A percentile compares a stretch with the other conserved stretches of the same genome.
Evolutionary conservation across 2,888 invertebrate species (phyloP).

Genomic region (Apocheima hispidaria): DNA sequence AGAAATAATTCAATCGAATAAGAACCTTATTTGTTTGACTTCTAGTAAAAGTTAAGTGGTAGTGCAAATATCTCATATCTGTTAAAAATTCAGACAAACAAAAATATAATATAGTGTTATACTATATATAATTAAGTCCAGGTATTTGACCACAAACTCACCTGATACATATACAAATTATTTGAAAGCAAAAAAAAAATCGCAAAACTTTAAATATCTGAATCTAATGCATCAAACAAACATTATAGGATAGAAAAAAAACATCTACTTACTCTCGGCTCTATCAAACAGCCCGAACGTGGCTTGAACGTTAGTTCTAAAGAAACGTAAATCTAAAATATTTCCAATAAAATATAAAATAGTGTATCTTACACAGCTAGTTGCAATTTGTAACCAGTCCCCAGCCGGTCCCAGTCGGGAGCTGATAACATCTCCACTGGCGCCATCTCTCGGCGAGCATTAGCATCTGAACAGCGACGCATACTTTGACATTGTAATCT

Average conservation of each 20-base stretch:
- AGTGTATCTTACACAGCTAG: constrained; percentile 32
- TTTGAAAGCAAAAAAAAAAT: not conserved
- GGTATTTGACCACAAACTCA: not conserved
- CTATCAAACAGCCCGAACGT: not conserved
- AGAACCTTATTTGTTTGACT: constrained; percentile 26
- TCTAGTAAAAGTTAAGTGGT: not conserved
- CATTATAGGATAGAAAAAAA: not conserved
- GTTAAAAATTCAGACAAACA: too few relatives aligned
- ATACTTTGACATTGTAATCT: constrained; percentile 77
- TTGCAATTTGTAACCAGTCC: constrained; percentile 47
- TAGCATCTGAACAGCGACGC: constrained; percentile 73
- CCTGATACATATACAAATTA: not conserved
- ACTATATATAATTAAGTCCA: too few relatives aligned
- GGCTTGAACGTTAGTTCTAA: not conserved
- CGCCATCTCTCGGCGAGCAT: constrained; percentile 69
- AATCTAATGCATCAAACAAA: not conserved
- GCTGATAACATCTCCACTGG: constrained; percentile 66
- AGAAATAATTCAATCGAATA: constrained; percentile 46
- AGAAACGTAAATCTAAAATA: constrained; percentile 3
- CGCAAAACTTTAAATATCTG: not conserved
- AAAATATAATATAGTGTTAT: too few relatives aligned
- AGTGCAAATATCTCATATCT: not conserved
- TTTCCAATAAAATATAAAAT: constrained; percentile 26
- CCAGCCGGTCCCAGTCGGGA: constrained; percentile 43
- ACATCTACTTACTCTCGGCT: not conserved